These are phyloP conservation scores for Lissonota sp. DNA, from an alignment of 2,888 invertebrate genomes.

Conservation along the genomic window DNA sequence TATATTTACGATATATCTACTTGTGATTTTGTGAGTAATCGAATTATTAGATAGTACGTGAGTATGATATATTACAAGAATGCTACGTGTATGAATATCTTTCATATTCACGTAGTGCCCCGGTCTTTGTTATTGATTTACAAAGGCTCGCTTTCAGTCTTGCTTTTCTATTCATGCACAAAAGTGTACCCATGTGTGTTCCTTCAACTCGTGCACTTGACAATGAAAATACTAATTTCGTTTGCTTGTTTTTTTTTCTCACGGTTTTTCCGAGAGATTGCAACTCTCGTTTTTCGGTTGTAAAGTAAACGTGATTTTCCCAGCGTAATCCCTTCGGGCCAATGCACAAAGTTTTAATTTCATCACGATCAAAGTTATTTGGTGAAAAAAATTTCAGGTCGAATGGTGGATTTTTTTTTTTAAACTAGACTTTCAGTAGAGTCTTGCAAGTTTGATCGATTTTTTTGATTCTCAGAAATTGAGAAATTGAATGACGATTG, in stretches of 20 bases:
- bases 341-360: no score
- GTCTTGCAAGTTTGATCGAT: no score
- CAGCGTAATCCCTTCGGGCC: no score
- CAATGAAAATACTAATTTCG: slow-evolving; percentile 35
- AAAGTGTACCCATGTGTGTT: slow-evolving; percentile 77
- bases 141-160: slow-evolving; percentile 74
- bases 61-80: slow-evolving; percentile 26
- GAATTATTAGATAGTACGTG: slow-evolving; percentile 12
- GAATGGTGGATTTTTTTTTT: no score
- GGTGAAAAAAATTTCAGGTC: no score
- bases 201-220: slow-evolving; percentile 76
- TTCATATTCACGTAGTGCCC: slow-evolving; percentile 37
- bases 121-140: slow-evolving; percentile 76
- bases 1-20: slow-evolving; percentile 1
- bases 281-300: not conserved
- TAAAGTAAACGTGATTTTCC: not conserved
- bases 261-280: not conserved
- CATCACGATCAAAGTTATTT: no score
- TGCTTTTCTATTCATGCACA: slow-evolving; percentile 67
- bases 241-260: not conserved
- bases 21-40: slow-evolving; percentile 16
- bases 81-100: slow-evolving; percentile 13
- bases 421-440: no score
- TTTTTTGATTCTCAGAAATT: no score
- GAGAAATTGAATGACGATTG: no score